Base-by-base conservation (phyloP, 2,888 invertebrate genomes). In the Diploptera punctata region DNA sequence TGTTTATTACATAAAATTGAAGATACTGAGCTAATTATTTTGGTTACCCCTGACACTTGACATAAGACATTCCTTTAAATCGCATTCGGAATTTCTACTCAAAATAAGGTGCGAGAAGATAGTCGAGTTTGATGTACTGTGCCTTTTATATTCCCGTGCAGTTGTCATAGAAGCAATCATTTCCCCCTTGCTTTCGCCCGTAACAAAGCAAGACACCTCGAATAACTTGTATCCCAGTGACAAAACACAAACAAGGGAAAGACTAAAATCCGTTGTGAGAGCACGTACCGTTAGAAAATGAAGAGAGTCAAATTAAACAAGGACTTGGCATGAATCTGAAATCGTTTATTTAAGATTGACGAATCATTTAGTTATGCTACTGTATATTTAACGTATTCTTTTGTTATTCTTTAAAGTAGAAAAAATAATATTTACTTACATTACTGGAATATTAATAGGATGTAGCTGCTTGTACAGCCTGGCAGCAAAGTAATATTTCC, bases 131-230 rank as follows among this genome's bases (percentile, higher is more conserved):
- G 52, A 52, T 52, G 52, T 52, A 24, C 24, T 52, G 24, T 52
- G 24, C 13, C 52, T 24, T 52, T 52, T 52, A 52, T 52, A 52
- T 24, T 52, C 24, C 24, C n/a, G n/a, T n/a, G n/a, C n/a, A n/a
- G n/a, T n/a, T n/a, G n/a, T n/a, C n/a, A n/a, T n/a, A n/a, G n/a
- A n/a, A n/a, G n/a, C n/a, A n/a, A n/a, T n/a, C n/a, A 52, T 52
- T 52, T 19, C 16, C 52, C 21, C 38, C 38, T 13, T 21, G 9
- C 52, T 21, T 21, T 24, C 52, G 3, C 24, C 52, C 13, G 10
- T 52, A 52, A 52, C 52, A 52, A 52, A 52, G 52, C 21, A 9
- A 52, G 52, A 52, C 52, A 52, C 21, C 52, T 52, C 52, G 24
- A 52, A 13, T 52, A 19, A 18, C 19, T 52, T 24, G 13, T 19